Evolutionary conservation across 1,140 invertebrate species (phyloP), one percentile per base, ranked within the genome.

Genomic region (Centruroides sculpturatus): DNA sequence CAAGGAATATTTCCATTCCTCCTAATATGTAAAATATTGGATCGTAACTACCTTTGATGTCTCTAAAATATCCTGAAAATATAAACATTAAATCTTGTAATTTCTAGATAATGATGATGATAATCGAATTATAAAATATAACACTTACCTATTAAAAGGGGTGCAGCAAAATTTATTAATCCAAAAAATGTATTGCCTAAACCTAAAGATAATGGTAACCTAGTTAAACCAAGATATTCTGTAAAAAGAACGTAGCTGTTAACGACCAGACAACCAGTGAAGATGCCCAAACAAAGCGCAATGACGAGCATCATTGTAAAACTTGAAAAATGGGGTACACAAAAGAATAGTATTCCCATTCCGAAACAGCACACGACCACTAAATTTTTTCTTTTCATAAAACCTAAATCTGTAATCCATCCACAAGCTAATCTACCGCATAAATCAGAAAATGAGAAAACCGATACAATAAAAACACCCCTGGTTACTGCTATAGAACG

Each of bases 391-490:
- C 62, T 52, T 34, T 61, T 63, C 48, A 68, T 52, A 11, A 65
- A 59, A 2, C 60, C 59, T 12, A 53, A 50, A 36, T 68, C 67
- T 7, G 65, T 62, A 6, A 68, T 64, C 61, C 59, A 65, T 7
- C 65, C 65, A 1, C 63, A 66, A 35, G 59, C 51, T 3, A 67
- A 34, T 13, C 67, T 58, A 10, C 67, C 65, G 5, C 53, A 41
- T 35, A 68, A 56, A 57, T 68, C 67, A 3, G 61, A 51, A 13
- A 63, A 52, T 7, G 67, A 62, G 47, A 66, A 66, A 8, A 55
- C 56, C 7, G 59, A 67, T 36, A 68, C 51, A 2, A 68, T 48
- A 4, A 60, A 59, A 4, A 66, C 63, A 3, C 63, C 59, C 13
- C 63, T 50, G 11, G 46, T 47, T 4, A 55, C 56, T 2, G 59